These are phyloP conservation scores for Cottus gobio DNA, from an alignment of 2,113 vertebrate species.

Conservation along the genomic window DNA sequence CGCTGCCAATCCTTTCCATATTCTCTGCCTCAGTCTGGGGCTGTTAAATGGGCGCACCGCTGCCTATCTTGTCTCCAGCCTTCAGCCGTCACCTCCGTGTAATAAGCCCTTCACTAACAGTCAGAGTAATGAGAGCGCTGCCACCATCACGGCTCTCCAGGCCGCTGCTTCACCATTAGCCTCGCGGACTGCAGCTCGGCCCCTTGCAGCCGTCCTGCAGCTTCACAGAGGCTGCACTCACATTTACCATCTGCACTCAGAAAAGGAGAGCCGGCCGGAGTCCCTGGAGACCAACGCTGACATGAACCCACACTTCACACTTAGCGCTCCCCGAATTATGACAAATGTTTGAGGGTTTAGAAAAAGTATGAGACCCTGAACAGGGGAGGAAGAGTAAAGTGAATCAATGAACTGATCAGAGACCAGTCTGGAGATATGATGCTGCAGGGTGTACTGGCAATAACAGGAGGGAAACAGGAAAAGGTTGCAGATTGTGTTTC, in stretches of 20 bases:
- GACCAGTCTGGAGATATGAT: slow-evolving; percentile 7
- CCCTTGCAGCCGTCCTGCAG: neutral
- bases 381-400: neutral
- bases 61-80: slow-evolving; percentile 49
- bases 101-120: slow-evolving; percentile 54
- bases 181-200: slow-evolving; percentile 19
- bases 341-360: slow-evolving; percentile 10
- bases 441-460: neutral
- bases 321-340: slow-evolving; percentile 10
- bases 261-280: neutral
- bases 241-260: neutral
- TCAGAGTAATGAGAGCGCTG: slow-evolving; percentile 53
- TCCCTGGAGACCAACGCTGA: neutral
- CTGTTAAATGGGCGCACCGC: slow-evolving; percentile 50
- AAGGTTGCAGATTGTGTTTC: neutral
- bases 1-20: slow-evolving; percentile 17
- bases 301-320: neutral
- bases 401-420: slow-evolving; percentile 13
- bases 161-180: slow-evolving; percentile 48
- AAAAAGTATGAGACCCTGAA: neutral
- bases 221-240: slow-evolving; percentile 23
- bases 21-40: slow-evolving; percentile 40
- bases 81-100: slow-evolving; percentile 50
- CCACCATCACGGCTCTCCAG: slow-evolving; percentile 45
- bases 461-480: neutral